Evolutionary conservation across 2,113 vertebrate species (phyloP).

Genomic region (Pica pica): DNA sequence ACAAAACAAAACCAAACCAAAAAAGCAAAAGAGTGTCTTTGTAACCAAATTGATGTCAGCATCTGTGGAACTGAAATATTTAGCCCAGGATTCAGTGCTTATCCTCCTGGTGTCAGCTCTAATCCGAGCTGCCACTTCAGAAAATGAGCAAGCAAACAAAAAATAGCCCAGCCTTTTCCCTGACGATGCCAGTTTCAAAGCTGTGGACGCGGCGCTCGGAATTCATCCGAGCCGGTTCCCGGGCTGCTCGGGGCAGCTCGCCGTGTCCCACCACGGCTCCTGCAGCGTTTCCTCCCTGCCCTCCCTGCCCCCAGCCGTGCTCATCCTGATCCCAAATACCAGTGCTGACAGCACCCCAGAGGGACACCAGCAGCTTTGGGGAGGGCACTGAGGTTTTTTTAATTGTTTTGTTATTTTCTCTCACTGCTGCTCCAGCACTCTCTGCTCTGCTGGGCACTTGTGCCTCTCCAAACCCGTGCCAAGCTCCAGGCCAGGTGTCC

Average conservation of each 20-base stretch:
- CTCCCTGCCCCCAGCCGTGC: neutral
- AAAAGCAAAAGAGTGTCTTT: neutral
- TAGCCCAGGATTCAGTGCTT: neutral
- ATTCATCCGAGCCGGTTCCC: neutral
- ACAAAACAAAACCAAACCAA: neutral
- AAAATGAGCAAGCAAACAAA: conserved; percentile 17
- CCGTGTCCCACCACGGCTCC: neutral
- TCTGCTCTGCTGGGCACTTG: neutral
- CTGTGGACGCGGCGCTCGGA: neutral
- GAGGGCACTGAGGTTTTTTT: neutral
- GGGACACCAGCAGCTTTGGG: neutral
- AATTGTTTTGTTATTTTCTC: neutral
- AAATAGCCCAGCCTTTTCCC: neutral
- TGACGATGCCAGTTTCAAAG: neutral
- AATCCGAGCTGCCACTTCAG: neutral
- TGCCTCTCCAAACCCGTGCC: neutral
- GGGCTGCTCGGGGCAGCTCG: neutral
- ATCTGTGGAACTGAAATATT: conserved; percentile 56
- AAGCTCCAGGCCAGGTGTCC: neutral
- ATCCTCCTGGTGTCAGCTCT: conserved; percentile 11
- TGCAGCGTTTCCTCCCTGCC: accelerated
- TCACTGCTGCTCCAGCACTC: neutral
- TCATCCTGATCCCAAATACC: neutral
- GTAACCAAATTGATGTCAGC: neutral
- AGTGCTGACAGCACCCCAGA: neutral